Evolutionary conservation across 2,113 vertebrate species (phyloP).

Genomic region (Melozone crissalis): DNA sequence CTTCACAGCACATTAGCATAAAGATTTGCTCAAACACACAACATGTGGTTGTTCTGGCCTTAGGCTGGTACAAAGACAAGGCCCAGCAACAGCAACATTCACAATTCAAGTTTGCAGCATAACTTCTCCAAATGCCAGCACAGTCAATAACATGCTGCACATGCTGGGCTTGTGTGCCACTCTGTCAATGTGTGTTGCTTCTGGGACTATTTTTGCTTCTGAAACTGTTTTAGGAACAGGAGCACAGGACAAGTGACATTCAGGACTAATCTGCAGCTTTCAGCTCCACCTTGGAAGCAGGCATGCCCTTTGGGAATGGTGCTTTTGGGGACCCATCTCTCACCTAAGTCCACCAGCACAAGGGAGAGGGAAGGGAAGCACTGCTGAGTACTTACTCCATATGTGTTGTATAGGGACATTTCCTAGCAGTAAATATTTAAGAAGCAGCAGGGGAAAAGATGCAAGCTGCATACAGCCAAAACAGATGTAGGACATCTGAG

Average conservation of each 20-base stretch:
- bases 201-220: not conserved
- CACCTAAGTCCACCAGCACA: not conserved
- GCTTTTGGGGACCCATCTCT: not conserved
- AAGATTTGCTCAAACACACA: not conserved
- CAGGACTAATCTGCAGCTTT: not conserved
- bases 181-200: not conserved
- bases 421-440: not conserved
- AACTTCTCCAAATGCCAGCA: not conserved
- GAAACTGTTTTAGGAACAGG: not conserved
- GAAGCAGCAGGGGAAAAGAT: not conserved
- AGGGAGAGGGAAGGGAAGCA: not conserved
- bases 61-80: not conserved
- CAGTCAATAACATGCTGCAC: not conserved
- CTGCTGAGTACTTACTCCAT: not conserved
- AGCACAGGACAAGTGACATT: not conserved
- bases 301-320: not conserved
- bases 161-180: not conserved
- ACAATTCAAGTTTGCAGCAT: not conserved
- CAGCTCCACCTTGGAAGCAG: not conserved
- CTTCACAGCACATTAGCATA: not conserved
- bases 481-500: not conserved
- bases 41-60: not conserved
- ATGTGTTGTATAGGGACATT: not conserved
- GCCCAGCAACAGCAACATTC: not conserved
- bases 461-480: not conserved